Conservation (phyloP, 2,888 invertebrate genomes). For the Malacosoma neustria region DNA sequence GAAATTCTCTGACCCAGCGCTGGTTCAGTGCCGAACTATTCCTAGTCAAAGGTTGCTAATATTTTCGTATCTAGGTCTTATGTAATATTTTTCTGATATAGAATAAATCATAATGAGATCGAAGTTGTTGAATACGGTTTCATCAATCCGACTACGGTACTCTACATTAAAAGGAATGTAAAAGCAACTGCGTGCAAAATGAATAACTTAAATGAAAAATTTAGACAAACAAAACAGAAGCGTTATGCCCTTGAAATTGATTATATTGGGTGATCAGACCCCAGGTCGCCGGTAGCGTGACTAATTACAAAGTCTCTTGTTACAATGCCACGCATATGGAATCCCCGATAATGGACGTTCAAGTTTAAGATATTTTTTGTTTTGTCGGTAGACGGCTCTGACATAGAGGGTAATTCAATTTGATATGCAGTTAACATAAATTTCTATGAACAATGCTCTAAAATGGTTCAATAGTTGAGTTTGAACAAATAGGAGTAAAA, state of each 20-base stretch:
- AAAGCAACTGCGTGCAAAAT: background rate
- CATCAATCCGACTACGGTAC: no score
- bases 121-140: no score
- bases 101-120: no score
- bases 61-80: no score
- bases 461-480: no score
- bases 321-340: background rate
- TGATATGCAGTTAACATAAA: background rate
- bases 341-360: background rate
- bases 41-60: no score
- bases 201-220: background rate
- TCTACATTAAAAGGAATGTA: no score
- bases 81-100: no score
- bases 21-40: no score
- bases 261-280: slow-evolving; percentile 25
- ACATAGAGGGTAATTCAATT: background rate
- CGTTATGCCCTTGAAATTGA: background rate
- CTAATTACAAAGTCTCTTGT: slow-evolving; percentile 31
- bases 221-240: background rate
- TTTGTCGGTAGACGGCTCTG: background rate
- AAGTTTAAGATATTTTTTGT: background rate
- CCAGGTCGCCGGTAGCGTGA: slow-evolving; percentile 41
- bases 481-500: no score
- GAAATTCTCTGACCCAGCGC: no score
- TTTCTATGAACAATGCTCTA: no score